phyloP scores from a whole-genome alignment of 2,797 vertebrate genomes.

The Phoebastria nigripes region DNA sequence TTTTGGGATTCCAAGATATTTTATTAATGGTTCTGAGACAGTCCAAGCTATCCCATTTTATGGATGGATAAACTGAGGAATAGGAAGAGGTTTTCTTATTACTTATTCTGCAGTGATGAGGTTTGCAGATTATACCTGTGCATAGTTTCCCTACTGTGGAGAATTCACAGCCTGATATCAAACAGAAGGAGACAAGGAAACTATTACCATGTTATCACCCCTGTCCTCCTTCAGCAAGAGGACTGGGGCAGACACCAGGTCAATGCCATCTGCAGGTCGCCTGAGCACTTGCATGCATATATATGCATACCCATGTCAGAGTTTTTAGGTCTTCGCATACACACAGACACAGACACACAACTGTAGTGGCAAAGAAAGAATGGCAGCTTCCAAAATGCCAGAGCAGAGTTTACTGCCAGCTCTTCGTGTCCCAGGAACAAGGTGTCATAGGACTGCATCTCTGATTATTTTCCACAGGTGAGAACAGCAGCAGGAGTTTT shows the following conservation, averaged over 20 bases:
- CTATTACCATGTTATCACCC: accelerated
- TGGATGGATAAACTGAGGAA: not conserved
- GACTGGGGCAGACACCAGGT: not conserved
- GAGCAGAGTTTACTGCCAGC: not conserved
- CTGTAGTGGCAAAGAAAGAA: not conserved
- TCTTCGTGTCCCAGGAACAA: not conserved
- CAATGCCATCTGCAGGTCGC: not conserved
- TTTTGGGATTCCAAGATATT: not conserved
- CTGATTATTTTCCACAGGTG: not conserved
- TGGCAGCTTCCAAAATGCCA: not conserved
- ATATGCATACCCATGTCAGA: not conserved
- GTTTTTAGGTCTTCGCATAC: not conserved
- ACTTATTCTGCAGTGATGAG: not conserved
- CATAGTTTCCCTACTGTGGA: not conserved
- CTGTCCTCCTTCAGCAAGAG: not conserved
- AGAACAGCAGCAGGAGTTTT: not conserved
- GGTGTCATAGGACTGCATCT: not conserved
- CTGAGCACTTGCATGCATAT: not conserved
- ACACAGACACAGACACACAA: not conserved
- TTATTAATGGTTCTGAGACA: not conserved
- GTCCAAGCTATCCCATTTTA: not conserved
- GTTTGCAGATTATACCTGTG: not conserved
- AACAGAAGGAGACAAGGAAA: not conserved
- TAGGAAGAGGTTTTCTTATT: not conserved
- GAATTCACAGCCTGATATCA: not conserved